These are phyloP conservation scores for Percopsis transmontana DNA, from an alignment of 2,113 vertebrate genomes.

Conservation along the genomic window DNA sequence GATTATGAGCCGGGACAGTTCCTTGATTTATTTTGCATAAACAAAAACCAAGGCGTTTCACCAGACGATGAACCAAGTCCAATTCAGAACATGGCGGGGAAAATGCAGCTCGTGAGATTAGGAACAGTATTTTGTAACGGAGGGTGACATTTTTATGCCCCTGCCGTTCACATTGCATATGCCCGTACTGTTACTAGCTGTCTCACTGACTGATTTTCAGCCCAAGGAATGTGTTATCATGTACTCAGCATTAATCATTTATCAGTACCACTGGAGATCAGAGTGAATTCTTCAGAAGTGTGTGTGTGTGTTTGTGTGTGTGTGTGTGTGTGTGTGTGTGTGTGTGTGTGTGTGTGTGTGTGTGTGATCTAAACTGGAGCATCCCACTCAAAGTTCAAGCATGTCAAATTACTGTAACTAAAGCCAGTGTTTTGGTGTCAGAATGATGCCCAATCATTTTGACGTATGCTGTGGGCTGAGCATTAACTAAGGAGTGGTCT, in stretches of 20 bases:
- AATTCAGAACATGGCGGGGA: not conserved
- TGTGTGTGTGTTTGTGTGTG: conserved; percentile 58
- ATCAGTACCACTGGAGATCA: conserved; percentile 57
- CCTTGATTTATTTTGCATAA: conserved; percentile 25
- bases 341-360: conserved; percentile 55
- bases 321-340: conserved; percentile 61
- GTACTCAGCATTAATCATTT: conserved; percentile 59
- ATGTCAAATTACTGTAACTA: conserved; percentile 31
- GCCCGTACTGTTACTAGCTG: conserved; percentile 29
- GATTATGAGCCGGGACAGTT: conserved; percentile 15
- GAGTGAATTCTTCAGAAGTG: conserved; percentile 50
- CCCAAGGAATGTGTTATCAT: conserved; percentile 40
- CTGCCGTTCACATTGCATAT: conserved; percentile 30
- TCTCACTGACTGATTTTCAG: conserved; percentile 39
- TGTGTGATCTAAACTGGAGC: conserved; percentile 57
- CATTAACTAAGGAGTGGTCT: conserved; percentile 40
- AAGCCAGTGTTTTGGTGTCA: conserved; percentile 33
- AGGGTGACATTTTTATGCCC: conserved; percentile 17
- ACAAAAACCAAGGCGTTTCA: conserved; percentile 22
- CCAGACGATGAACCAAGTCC: not conserved
- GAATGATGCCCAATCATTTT: conserved; percentile 36
- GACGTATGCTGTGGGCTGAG: not conserved
- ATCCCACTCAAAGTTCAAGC: conserved; percentile 45
- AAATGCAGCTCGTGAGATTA: conserved; percentile 8
- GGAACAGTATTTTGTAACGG: conserved; percentile 26